Percentiles rank a stretch among this genome's conserved stretches.
Conservation (phyloP, 1,140 invertebrate species). For the Triops longicaudatus region DNA sequence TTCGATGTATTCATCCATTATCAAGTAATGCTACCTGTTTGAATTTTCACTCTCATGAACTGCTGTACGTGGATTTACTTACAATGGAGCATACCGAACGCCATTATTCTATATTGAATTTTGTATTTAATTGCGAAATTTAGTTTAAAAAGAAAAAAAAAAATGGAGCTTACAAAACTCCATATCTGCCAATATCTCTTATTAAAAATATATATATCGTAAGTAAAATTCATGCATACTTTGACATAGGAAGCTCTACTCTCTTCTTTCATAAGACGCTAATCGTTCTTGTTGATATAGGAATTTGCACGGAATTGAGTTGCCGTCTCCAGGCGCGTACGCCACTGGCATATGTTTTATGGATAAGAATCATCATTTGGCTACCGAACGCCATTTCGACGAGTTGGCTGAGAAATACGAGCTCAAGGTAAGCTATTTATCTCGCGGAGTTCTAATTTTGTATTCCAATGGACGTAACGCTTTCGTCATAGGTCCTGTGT, state of each 20-base stretch:
- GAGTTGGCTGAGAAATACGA: constrained; percentile 69
- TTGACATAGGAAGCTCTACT: too few relatives aligned
- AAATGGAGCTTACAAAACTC: too few relatives aligned
- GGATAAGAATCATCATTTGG: constrained; percentile 68
- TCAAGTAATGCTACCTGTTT: constrained; percentile 49
- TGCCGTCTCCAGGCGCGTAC: constrained; percentile 80
- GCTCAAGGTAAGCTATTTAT: constrained; percentile 50
- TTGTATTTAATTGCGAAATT: too few relatives aligned
- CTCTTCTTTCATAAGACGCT: not conserved
- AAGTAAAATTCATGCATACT: too few relatives aligned
- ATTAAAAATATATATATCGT: too few relatives aligned
- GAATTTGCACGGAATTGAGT: constrained; percentile 61
- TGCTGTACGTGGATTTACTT: too few relatives aligned
- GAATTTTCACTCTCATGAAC: too few relatives aligned
- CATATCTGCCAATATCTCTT: too few relatives aligned
- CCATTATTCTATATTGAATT: too few relatives aligned
- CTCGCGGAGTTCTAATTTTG: not conserved
- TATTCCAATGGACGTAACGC: constrained; percentile 26
- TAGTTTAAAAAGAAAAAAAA: too few relatives aligned
- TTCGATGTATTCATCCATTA: constrained; percentile 72
- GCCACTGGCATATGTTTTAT: constrained; percentile 94
- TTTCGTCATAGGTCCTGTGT: constrained; percentile 57
- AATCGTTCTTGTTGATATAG: constrained; percentile 42
- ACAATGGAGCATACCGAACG: too few relatives aligned
- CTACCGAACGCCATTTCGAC: constrained; percentile 71